A percentile compares a stretch with the other conserved stretches of the same genome.
phyloP scores from a whole-genome alignment of 2,113 vertebrate species.

The Elaphurus davidianus region DNA sequence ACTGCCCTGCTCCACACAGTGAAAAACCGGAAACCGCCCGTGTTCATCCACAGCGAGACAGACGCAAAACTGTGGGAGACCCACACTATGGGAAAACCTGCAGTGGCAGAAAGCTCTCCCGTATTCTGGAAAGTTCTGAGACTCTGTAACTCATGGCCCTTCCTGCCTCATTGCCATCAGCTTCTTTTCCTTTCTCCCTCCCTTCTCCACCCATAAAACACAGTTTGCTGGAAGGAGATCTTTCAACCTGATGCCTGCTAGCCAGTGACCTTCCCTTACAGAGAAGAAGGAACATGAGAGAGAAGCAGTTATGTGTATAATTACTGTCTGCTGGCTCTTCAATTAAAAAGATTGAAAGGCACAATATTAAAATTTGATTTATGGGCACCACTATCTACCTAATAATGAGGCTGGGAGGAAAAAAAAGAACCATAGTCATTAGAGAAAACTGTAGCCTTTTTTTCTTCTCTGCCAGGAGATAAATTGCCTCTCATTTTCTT shows the following conservation, averaged over 20 bases:
- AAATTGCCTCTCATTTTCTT: slow-evolving; percentile 65
- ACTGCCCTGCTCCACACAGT: fast-evolving
- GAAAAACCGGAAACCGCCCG: neutral
- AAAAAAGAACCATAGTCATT: slow-evolving; percentile 40
- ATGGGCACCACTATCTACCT: slow-evolving; percentile 68
- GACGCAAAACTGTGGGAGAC: fast-evolving
- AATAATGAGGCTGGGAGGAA: slow-evolving; percentile 68
- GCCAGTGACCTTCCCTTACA: slow-evolving; percentile 5
- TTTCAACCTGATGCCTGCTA: neutral
- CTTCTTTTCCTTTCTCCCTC: neutral
- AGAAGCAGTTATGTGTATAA: slow-evolving; percentile 33
- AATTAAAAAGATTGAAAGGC: slow-evolving; percentile 76
- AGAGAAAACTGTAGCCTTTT: neutral
- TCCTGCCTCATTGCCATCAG: neutral
- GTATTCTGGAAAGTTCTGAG: neutral
- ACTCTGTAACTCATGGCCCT: neutral
- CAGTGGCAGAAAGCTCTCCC: neutral
- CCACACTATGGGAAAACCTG: neutral
- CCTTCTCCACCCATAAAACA: neutral
- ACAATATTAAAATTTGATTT: slow-evolving; percentile 80
- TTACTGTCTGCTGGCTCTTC: slow-evolving; percentile 69
- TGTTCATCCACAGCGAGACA: fast-evolving
- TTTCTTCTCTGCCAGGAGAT: slow-evolving; percentile 57
- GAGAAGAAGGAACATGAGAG: slow-evolving; percentile 48
- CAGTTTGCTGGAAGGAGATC: slow-evolving; percentile 44